These are phyloP conservation scores for Squalus acanthias DNA, from an alignment of 2,797 vertebrate genomes.

Conservation along the genomic window DNA sequence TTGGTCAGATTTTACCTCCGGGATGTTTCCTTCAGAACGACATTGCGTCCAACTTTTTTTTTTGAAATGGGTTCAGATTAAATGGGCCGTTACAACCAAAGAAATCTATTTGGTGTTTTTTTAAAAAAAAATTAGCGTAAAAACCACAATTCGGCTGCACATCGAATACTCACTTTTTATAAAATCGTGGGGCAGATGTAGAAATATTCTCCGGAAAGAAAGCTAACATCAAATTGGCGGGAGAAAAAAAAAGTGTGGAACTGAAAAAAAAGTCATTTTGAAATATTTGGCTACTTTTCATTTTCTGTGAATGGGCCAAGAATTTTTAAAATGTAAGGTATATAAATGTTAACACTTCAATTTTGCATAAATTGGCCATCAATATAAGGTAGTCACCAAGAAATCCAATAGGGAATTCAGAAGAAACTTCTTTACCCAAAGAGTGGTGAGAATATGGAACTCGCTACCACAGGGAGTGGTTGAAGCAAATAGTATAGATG, in stretches of 20 bases:
- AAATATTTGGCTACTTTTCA: not conserved
- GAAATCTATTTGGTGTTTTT: no score
- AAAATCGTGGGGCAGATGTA: no score
- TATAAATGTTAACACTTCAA: not conserved
- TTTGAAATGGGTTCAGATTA: no score
- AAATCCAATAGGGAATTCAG: no score
- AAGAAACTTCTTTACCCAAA: no score
- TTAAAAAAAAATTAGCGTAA: not conserved
- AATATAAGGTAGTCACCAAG: no score
- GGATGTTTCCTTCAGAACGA: not conserved
- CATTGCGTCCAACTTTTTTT: not conserved
- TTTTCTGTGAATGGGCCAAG: not conserved
- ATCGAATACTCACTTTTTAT: not conserved
- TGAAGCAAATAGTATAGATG: no score
- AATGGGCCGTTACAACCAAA: not conserved
- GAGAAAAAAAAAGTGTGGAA: not conserved
- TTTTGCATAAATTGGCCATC: not conserved
- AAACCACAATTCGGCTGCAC: not conserved
- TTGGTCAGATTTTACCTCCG: not conserved
- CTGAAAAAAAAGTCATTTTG: not conserved
- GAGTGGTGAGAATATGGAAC: no score
- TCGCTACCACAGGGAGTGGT: no score
- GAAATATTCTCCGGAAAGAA: no score
- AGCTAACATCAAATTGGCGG: not conserved
- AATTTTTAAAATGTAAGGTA: not conserved